These are phyloP conservation scores for Thamnophis sirtalis DNA, from an alignment of 2,113 vertebrate species.

Conservation along the genomic window DNA sequence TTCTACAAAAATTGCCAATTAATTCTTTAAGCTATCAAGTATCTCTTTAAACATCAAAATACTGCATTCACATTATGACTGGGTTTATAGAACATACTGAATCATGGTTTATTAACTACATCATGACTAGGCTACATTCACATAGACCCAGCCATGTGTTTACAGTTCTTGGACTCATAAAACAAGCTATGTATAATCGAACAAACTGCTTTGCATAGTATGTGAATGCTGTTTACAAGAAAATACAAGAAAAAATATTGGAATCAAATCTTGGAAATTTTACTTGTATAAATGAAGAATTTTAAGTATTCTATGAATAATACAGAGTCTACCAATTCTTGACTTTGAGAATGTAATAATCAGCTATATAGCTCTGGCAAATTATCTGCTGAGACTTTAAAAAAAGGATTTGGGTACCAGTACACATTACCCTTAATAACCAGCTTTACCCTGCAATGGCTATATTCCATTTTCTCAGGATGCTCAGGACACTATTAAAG, in stretches of 20 bases:
- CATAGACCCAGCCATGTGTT: neutral
- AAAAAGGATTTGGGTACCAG: neutral
- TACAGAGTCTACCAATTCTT: neutral
- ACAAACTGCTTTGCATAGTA: neutral
- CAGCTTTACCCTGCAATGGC: neutral
- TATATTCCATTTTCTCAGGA: neutral
- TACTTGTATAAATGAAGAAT: neutral
- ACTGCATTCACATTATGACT: neutral
- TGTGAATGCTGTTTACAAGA: neutral
- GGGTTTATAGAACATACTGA: neutral
- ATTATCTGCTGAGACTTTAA: neutral
- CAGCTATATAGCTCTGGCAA: neutral
- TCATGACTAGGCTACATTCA: neutral
- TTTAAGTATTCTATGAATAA: neutral
- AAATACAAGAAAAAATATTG: neutral
- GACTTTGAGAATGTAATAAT: neutral
- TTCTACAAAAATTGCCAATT: neutral
- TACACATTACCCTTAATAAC: neutral
- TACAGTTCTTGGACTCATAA: neutral
- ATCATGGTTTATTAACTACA: neutral
- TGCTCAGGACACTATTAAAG: neutral
- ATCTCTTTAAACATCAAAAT: neutral
- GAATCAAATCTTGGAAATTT: neutral
- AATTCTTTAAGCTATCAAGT: neutral
- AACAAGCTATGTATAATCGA: neutral